These are phyloP conservation scores for Malurus leucopterus DNA, from an alignment of 2,797 vertebrate species.

Conservation along the genomic window DNA sequence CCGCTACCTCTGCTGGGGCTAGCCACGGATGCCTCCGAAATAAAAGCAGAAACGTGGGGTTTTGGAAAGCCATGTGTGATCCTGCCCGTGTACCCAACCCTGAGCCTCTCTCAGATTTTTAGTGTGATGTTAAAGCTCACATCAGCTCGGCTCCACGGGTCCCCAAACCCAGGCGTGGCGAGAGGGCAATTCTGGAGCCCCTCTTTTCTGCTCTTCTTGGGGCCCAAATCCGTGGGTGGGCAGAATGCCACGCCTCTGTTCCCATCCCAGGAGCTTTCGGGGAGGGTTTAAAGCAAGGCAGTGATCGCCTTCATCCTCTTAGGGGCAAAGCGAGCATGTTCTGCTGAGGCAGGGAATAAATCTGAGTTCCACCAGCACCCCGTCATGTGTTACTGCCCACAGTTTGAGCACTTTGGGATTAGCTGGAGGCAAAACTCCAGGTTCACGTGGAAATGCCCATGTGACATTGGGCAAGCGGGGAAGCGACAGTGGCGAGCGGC, in stretches of 20 bases:
- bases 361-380: background rate
- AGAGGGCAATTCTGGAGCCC: background rate
- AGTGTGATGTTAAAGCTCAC: background rate
- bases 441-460: background rate
- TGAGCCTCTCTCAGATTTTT: background rate
- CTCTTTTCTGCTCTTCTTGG: background rate
- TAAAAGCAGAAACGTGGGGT: background rate
- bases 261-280: background rate
- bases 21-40: background rate
- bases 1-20: background rate
- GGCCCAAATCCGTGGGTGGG: background rate
- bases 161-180: too few species aligned
- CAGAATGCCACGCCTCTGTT: background rate
- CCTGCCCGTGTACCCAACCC: background rate
- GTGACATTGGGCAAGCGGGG: background rate
- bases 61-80: background rate
- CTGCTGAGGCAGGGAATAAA: background rate
- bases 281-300: background rate
- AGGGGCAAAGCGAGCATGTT: background rate
- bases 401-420: background rate
- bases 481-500: background rate
- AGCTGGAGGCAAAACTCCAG: background rate
- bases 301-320: background rate
- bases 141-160: background rate
- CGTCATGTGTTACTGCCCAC: background rate